Evolutionary conservation across 2,797 vertebrate species (phyloP).

Genomic region (Etheostoma perlongum): DNA sequence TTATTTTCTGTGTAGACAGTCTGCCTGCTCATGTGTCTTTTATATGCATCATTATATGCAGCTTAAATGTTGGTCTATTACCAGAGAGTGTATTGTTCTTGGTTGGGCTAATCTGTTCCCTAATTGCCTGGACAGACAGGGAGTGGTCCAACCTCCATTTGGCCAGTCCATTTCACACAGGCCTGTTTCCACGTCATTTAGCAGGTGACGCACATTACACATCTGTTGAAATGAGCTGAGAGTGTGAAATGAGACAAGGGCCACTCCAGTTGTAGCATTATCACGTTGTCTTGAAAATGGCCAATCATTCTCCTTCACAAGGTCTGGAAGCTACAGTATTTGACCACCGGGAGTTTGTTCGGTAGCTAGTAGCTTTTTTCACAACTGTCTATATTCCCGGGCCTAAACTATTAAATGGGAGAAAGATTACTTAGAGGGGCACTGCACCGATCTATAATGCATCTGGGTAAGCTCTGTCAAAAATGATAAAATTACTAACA

Average conservation of each 20-base stretch:
- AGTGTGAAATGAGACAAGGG: slow-evolving; percentile 29
- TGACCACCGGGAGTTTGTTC: background rate
- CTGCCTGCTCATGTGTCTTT: slow-evolving; percentile 20
- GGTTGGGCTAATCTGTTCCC: slow-evolving; percentile 63
- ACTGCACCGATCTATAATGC: background rate
- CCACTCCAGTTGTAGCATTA: background rate
- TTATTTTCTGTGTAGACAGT: background rate
- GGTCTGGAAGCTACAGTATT: slow-evolving; percentile 13
- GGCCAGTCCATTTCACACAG: slow-evolving; percentile 77
- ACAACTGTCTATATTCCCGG: too few relatives aligned
- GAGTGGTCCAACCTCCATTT: slow-evolving; percentile 77
- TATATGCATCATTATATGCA: slow-evolving; percentile 39
- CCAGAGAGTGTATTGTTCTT: slow-evolving; percentile 51
- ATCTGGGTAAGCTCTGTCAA: background rate
- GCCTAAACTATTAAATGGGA: too few relatives aligned
- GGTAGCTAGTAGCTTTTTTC: background rate
- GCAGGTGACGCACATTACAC: slow-evolving; percentile 78
- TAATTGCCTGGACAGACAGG: slow-evolving; percentile 74
- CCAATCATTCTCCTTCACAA: slow-evolving; percentile 25
- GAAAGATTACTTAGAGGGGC: too few relatives aligned
- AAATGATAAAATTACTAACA: background rate
- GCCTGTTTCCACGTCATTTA: slow-evolving; percentile 77
- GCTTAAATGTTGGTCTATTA: slow-evolving; percentile 56
- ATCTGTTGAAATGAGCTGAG: slow-evolving; percentile 74
- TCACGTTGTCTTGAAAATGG: slow-evolving; percentile 38